Evolutionary conservation across 2,888 invertebrate genomes (phyloP).

Genomic region (Venustoraphidia nigricollis): DNA sequence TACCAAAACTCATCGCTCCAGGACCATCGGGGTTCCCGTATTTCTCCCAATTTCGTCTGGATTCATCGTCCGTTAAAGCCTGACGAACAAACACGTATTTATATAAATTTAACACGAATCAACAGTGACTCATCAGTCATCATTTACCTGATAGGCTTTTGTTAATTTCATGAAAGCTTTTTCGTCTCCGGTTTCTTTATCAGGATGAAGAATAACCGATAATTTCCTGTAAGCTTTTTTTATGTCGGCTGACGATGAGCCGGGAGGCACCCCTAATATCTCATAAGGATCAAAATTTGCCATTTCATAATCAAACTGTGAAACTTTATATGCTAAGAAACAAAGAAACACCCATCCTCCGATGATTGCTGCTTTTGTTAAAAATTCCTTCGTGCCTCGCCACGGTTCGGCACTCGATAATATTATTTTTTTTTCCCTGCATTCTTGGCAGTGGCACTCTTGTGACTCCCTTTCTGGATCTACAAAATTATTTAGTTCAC

Average conservation of each 20-base stretch:
- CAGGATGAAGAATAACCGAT: constrained; percentile 90
- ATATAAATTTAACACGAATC: neutral
- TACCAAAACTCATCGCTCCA: constrained; percentile 98
- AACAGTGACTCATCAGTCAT: constrained; percentile 1
- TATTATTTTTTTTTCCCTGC: constrained; percentile 67
- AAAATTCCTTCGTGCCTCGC: constrained; percentile 63
- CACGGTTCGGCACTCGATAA: constrained; percentile 79
- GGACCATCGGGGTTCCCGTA: constrained; percentile 99
- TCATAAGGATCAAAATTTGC: constrained; percentile 98
- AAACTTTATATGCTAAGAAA: constrained; percentile 78
- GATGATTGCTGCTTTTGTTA: constrained; percentile 64
- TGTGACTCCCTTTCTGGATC: constrained; percentile 63
- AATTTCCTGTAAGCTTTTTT: constrained; percentile 92
- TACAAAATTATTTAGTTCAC: constrained; percentile 22
- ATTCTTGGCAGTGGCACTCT: constrained; percentile 81
- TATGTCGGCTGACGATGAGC: constrained; percentile 75
- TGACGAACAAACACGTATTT: constrained; percentile 32
- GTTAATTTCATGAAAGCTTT: constrained; percentile 95
- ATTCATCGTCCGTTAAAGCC: constrained; percentile 94
- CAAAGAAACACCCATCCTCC: constrained; percentile 70
- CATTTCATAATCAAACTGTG: constrained; percentile 95
- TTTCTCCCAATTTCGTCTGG: constrained; percentile 94
- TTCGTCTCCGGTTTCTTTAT: constrained; percentile 93
- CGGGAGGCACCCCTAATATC: constrained; percentile 79
- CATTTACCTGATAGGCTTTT: constrained; percentile 70